Evolutionary conservation across 2,113 vertebrate genomes (phyloP).

Genomic region (Hemibagrus wyckioides): DNA sequence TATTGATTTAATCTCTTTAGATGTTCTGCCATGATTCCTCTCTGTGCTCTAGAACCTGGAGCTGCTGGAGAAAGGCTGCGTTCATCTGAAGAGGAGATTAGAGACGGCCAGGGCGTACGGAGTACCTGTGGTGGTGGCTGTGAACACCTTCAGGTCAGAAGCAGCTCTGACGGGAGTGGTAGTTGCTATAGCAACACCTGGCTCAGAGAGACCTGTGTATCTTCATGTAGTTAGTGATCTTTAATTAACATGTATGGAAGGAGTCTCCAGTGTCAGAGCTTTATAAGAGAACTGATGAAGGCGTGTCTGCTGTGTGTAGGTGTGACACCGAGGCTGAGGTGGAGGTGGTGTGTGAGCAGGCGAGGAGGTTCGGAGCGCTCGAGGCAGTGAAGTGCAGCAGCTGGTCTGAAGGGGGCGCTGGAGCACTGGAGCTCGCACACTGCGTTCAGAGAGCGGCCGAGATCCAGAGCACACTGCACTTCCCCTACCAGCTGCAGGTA

Average conservation of each 20-base stretch:
- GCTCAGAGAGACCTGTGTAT: background rate
- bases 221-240: too few relatives aligned
- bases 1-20: background rate
- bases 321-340: conserved; percentile 80
- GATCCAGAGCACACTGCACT: conserved; percentile 72
- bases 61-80: conserved; percentile 79
- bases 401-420: conserved; percentile 84
- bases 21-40: background rate
- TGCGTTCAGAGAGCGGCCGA: conserved; percentile 78
- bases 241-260: background rate
- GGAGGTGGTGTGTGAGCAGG: conserved; percentile 72
- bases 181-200: background rate
- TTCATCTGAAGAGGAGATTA: conserved; percentile 81
- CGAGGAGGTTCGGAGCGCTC: conserved; percentile 78
- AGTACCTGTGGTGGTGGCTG: conserved; percentile 81
- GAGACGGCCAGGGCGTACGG: conserved; percentile 80
- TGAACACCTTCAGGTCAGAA: conserved; percentile 84
- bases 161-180: background rate
- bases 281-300: conserved; percentile 3
- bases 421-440: conserved; percentile 74
- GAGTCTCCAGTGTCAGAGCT: background rate
- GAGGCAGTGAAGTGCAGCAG: conserved; percentile 83
- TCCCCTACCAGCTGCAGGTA: conserved; percentile 82
- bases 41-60: conserved; percentile 73
- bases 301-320: conserved; percentile 59